Percentiles rank a stretch among this genome's conserved stretches.
Conservation (phyloP, 2,797 vertebrate species). For the Channallabes apus region DNA sequence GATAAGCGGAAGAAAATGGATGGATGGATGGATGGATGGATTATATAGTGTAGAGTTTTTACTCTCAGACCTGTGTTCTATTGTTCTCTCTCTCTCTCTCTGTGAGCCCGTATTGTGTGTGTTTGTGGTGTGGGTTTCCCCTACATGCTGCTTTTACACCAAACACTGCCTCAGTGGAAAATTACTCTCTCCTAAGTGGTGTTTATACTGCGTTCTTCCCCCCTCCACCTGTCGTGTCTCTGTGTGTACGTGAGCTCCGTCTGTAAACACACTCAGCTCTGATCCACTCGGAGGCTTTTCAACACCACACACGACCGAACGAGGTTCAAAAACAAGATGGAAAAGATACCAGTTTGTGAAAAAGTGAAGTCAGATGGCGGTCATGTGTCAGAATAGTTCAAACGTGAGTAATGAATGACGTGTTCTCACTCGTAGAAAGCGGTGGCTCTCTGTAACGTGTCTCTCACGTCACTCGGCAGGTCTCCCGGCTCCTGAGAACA, state of each 20-base stretch:
- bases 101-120: neutral
- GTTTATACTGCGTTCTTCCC: conserved; percentile 10
- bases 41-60: too few relatives aligned
- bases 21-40: too few relatives aligned
- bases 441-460: conserved; percentile 87
- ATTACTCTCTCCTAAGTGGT: conserved; percentile 7
- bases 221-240: neutral
- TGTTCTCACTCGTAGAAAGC: conserved; percentile 90
- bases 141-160: conserved; percentile 39
- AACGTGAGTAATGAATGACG: neutral
- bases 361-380: too few relatives aligned
- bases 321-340: neutral
- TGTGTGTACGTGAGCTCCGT: conserved; percentile 2
- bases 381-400: neutral
- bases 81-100: neutral
- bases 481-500: conserved; percentile 84
- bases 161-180: conserved; percentile 31
- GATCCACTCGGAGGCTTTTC: neutral
- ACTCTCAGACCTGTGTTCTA: too few relatives aligned
- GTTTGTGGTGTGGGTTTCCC: neutral
- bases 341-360: neutral
- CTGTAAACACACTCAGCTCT: conserved; percentile 13
- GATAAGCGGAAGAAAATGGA: too few relatives aligned
- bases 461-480: conserved; percentile 83
- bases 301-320: neutral